Conservation (phyloP, 2,113 vertebrate species). For the Podilymbus podiceps region DNA sequence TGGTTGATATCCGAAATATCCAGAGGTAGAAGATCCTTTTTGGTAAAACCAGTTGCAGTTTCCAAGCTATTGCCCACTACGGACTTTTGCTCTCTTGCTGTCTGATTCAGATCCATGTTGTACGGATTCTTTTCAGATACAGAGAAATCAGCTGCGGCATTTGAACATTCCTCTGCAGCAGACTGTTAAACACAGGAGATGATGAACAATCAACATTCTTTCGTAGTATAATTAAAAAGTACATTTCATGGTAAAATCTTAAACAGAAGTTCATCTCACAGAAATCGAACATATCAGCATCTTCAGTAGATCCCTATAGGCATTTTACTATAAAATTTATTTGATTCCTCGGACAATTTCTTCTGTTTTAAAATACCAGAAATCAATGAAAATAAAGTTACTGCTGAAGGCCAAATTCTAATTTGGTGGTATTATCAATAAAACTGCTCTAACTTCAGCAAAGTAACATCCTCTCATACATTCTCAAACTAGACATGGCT, state of each 20-base stretch:
- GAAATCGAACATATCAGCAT: neutral
- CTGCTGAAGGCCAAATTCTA: neutral
- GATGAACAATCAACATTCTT: neutral
- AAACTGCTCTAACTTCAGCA: neutral
- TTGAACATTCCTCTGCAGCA: conserved; percentile 64
- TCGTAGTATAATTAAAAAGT: neutral
- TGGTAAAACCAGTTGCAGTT: neutral
- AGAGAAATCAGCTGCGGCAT: conserved; percentile 32
- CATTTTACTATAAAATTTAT: neutral
- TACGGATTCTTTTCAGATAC: conserved; percentile 61
- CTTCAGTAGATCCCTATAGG: neutral
- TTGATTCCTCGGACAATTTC: neutral
- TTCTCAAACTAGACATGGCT: neutral
- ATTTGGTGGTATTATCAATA: neutral
- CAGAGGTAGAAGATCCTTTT: conserved; percentile 17
- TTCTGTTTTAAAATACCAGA: neutral
- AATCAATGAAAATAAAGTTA: neutral
- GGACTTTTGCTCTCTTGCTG: neutral
- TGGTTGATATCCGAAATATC: conserved; percentile 30
- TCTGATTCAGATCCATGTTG: conserved; percentile 48
- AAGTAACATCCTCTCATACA: neutral
- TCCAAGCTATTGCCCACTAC: neutral
- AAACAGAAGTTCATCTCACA: neutral
- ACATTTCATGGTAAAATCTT: neutral
- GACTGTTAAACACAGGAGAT: conserved; percentile 67